Percentiles rank a stretch among this genome's conserved stretches.
Conservation (phyloP, 23 tunicate species). For the Halocynthia aurantium region DNA sequence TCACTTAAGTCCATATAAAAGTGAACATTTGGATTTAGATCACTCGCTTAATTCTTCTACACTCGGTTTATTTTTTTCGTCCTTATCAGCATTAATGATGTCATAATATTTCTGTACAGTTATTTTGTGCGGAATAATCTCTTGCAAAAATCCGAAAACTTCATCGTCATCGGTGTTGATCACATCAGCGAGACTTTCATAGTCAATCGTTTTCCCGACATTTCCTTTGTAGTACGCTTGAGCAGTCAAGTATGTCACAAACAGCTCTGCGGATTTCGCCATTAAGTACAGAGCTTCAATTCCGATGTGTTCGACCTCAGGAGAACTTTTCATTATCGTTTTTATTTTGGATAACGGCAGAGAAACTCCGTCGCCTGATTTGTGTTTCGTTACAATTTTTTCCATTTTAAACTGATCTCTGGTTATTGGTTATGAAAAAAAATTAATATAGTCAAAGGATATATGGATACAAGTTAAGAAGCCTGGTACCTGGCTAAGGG, state of each 20-base stretch:
- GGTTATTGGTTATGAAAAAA: no score
- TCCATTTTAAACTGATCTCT: no score
- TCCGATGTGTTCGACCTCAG: slow-evolving; percentile 70
- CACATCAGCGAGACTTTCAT: slow-evolving; percentile 53
- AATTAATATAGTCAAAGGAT: no score
- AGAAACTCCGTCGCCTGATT: neutral
- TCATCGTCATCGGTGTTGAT: slow-evolving; percentile 72
- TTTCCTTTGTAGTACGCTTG: slow-evolving; percentile 32
- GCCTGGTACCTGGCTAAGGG: no score
- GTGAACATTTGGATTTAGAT: no score
- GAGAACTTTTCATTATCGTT: slow-evolving; percentile 83
- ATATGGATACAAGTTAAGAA: no score
- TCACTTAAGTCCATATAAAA: no score
- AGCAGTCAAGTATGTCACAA: slow-evolving; percentile 50
- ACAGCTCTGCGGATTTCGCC: slow-evolving; percentile 78
- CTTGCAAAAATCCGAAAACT: slow-evolving; percentile 71
- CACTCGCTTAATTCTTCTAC: no score
- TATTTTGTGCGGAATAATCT: slow-evolving; percentile 77
- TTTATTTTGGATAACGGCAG: slow-evolving; percentile 60
- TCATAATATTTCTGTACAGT: slow-evolving; percentile 60
- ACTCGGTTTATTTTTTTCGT: neutral
- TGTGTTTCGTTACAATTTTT: no score
- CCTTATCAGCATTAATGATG: neutral
- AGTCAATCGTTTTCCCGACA: slow-evolving; percentile 25
- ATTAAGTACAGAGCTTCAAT: slow-evolving; percentile 59